These are phyloP conservation scores for Electrophaes corylata DNA, from an alignment of 2,888 invertebrate species.

Conservation along the genomic window DNA sequence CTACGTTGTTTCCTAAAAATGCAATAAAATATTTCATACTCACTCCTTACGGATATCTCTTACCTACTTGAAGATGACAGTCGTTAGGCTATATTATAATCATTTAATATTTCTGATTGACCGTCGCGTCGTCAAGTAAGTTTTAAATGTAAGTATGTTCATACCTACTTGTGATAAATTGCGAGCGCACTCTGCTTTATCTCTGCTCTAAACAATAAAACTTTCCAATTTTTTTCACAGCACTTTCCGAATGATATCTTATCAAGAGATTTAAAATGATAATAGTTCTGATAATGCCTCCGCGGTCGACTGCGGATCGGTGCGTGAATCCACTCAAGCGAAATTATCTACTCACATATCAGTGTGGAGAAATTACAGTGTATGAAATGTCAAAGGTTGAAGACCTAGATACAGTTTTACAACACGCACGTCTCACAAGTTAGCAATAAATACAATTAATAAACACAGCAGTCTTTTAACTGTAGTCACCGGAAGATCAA, in stretches of 20 bases:
- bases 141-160: not conserved
- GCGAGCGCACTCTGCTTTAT: not conserved
- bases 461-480: not conserved
- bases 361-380: conserved; percentile 19
- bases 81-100: too few species aligned
- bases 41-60: too few species aligned
- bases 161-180: not conserved
- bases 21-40: too few species aligned
- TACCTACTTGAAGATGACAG: too few species aligned
- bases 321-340: conserved; percentile 37
- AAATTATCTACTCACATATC: conserved; percentile 26
- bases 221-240: conserved; percentile 26
- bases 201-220: conserved; percentile 6
- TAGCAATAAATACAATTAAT: not conserved
- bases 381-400: conserved; percentile 33
- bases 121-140: too few species aligned
- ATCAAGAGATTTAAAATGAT: conserved; percentile 35
- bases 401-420: conserved; percentile 16
- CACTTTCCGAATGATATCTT: conserved; percentile 35
- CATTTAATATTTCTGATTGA: too few species aligned
- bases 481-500: too few species aligned
- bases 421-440: conserved; percentile 17
- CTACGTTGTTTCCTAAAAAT: too few species aligned
- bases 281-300: conserved; percentile 34
- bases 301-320: conserved; percentile 21